These are phyloP conservation scores for Yponomeuta sedellus DNA, from an alignment of 2,888 invertebrate species.

Conservation along the genomic window DNA sequence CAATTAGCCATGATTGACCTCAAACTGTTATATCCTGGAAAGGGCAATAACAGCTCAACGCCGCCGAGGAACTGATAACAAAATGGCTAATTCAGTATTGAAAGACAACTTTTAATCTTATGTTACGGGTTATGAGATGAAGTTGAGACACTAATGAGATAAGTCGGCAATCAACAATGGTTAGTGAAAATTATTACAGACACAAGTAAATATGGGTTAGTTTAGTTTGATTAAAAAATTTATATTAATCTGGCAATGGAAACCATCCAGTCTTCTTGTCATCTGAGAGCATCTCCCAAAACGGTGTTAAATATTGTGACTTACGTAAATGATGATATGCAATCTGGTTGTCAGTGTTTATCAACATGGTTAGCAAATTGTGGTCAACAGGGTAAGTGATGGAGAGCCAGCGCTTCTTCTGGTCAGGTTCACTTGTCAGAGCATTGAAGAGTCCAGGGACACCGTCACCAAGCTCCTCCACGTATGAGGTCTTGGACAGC, in stretches of 20 bases:
- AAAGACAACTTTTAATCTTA: background rate
- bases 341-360: constrained; percentile 79
- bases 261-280: too few relatives aligned
- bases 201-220: too few relatives aligned
- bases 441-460: constrained; percentile 90
- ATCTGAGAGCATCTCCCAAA: too few relatives aligned
- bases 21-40: constrained; percentile 2
- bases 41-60: background rate
- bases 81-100: background rate
- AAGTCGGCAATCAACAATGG: too few relatives aligned
- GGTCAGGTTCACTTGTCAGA: constrained; percentile 86
- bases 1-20: background rate
- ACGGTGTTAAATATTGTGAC: constrained; percentile 36
- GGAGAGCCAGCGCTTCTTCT: constrained; percentile 87
- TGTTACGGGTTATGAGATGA: too few relatives aligned
- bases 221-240: too few relatives aligned
- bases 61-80: background rate
- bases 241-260: too few relatives aligned
- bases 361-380: constrained; percentile 72
- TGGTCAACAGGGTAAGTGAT: constrained; percentile 86
- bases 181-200: too few relatives aligned
- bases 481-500: constrained; percentile 86
- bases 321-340: constrained; percentile 84
- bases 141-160: too few relatives aligned
- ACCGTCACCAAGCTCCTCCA: constrained; percentile 89